Base-by-base conservation (phyloP, 2,797 vertebrate species). In the Naso thynnoides region DNA sequence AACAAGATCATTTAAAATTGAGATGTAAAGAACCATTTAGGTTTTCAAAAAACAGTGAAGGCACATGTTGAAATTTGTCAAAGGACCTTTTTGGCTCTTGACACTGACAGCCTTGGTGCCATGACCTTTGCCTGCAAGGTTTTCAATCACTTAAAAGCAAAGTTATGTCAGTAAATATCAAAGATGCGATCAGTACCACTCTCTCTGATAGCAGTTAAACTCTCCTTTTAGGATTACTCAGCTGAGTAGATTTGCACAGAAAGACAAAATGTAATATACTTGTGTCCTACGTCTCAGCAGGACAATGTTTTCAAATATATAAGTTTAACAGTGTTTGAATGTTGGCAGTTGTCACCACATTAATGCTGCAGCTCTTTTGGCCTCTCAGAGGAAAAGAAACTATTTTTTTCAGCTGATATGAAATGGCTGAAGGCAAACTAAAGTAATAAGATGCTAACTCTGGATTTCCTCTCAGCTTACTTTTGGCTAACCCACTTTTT, bases 91-190 rank as follows among this genome's bases (percentile, higher is more conserved):
- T 15, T 47, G 36, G n/a, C 38, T 71, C 16, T 24, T 8, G 27
- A 29, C 31, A 76, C 23, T 73, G 60, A 18, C n/a, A 67, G 42
- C 11, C 47, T 50, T 67, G 62, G 39, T 47, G 71, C 19, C 26
- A 1, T 71, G 80, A 80, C 76, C 86, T 85, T 78, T 77, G 36
- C 62, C 70, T 42, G 39, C 8, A 2, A 27, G 11, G 41, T 56
- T 53, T 79, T 61, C 76, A 86, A 81, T 88, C 56, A 53, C 66
- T 70, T 84, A 75, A 83, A 82, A 74, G 82, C n/a, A 76, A 64
- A 47, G 64, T 57, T 48, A 69, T 65, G 64, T 69, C 67, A 48
- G 64, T 73, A 61, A 54, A 84, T 80, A 75, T 84, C 26, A 87
- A 78, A 88, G 66, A 79, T 71, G 59, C 60, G 70, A 77, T 71